Percentiles rank a stretch among this genome's conserved stretches.
phyloP scores from a whole-genome alignment of 1,140 invertebrate species.

The silkworm (Bombyx mori) region DNA sequence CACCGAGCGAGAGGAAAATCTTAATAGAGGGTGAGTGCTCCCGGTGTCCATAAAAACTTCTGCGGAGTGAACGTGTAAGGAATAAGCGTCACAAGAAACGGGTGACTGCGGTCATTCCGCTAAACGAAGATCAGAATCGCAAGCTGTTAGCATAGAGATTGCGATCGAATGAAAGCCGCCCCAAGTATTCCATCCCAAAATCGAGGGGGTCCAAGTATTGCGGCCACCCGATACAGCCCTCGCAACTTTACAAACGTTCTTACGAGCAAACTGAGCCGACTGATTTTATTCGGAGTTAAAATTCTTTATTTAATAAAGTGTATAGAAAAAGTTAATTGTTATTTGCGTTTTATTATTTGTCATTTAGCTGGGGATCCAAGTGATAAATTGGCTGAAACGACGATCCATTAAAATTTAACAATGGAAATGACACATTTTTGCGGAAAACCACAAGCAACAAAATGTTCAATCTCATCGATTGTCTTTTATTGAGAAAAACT shows the following conservation, averaged over 20 bases:
- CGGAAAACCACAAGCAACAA: constrained; percentile 24
- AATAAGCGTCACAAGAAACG: constrained; percentile 60
- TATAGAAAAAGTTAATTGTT: no score
- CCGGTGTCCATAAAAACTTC: constrained; percentile 61
- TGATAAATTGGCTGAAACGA: constrained; percentile 13
- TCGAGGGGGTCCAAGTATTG: constrained; percentile 61
- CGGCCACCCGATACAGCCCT: constrained; percentile 51
- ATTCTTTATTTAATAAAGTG: no score
- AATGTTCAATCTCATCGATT: constrained; percentile 53
- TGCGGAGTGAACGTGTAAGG: constrained; percentile 63
- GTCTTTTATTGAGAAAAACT: constrained; percentile 59
- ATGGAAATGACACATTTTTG: constrained; percentile 24
- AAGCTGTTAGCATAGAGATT: constrained; percentile 71
- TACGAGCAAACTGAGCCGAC: constrained; percentile 29
- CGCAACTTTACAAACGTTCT: constrained; percentile 55
- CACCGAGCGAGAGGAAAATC: constrained; percentile 1
- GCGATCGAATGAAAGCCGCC: constrained; percentile 66
- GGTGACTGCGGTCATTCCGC: constrained; percentile 67
- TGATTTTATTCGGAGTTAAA: constrained; percentile 38
- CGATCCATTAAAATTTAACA: constrained; percentile 19
- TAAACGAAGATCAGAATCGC: constrained; percentile 71
- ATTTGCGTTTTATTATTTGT: background rate
- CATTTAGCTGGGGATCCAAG: constrained; percentile 2
- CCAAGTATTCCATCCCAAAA: constrained; percentile 62
- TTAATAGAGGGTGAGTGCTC: constrained; percentile 22